phyloP scores from a whole-genome alignment of 1,140 invertebrate genomes.

The Venturia canescens region DNA sequence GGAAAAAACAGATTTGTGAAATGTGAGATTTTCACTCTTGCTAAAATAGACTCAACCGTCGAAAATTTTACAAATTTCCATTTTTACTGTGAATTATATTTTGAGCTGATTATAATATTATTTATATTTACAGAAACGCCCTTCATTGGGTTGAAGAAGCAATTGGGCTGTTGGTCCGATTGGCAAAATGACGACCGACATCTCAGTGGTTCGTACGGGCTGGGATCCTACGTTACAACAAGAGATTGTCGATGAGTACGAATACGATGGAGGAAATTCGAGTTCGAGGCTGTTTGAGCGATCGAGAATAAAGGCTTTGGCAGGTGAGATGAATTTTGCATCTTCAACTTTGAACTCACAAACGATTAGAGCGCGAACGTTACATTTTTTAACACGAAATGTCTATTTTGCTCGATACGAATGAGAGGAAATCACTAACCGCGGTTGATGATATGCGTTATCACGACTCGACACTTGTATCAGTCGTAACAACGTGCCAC shows the following conservation, averaged over 20 bases:
- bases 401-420: background rate
- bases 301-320: conserved; percentile 98
- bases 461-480: background rate
- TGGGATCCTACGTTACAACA: conserved; percentile 94
- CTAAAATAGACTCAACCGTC: too few relatives aligned
- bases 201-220: conserved; percentile 89
- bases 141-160: conserved; percentile 65
- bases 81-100: too few relatives aligned
- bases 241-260: conserved; percentile 96
- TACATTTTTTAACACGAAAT: conserved; percentile 26
- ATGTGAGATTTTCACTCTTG: too few relatives aligned
- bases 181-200: conserved; percentile 96
- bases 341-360: too few relatives aligned
- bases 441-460: conserved; percentile 42
- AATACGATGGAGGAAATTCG: conserved; percentile 99
- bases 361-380: too few relatives aligned
- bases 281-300: conserved; percentile 99
- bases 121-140: conserved; percentile 65
- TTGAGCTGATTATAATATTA: background rate
- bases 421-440: conserved; percentile 39
- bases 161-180: conserved; percentile 71
- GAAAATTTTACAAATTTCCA: too few relatives aligned
- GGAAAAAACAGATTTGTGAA: too few relatives aligned
- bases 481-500: background rate
- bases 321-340: conserved; percentile 83